These are phyloP conservation scores for Camelus bactrianus DNA, from an alignment of 2,113 vertebrate genomes.

Conservation along the genomic window DNA sequence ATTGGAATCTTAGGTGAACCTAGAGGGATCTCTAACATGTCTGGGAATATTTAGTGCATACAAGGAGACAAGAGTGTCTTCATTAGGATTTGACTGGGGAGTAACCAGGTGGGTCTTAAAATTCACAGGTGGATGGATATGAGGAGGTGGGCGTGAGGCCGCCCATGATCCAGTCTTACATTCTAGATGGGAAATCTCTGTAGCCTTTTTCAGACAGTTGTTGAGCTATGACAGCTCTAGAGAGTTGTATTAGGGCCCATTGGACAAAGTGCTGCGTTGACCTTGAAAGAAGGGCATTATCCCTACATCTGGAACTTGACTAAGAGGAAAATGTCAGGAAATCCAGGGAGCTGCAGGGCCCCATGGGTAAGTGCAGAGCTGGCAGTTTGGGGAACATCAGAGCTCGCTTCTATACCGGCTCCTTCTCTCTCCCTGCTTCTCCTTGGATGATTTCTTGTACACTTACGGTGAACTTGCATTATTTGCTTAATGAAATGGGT, in stretches of 20 bases:
- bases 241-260: not conserved
- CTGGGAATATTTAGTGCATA: not conserved
- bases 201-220: not conserved
- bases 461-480: not conserved
- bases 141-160: not conserved
- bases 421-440: not conserved
- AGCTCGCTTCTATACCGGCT: not conserved
- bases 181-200: not conserved
- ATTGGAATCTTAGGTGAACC: not conserved
- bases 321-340: not conserved
- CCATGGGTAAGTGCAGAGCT: not conserved
- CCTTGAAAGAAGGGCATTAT: not conserved
- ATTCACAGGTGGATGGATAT: not conserved
- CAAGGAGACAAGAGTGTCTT: not conserved
- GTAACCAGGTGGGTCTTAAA: not conserved
- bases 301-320: not conserved
- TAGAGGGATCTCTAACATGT: not conserved
- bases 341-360: no score
- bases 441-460: accelerated
- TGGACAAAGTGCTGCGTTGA: not conserved
- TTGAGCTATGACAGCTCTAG: not conserved
- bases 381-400: not conserved
- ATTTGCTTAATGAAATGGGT: not conserved
- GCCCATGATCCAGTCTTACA: not conserved
- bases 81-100: not conserved